Percentiles rank a stretch among this genome's conserved stretches.
Evolutionary conservation across 2,888 invertebrate species (phyloP).

Genomic region (Megaustenia siamemsis): DNA sequence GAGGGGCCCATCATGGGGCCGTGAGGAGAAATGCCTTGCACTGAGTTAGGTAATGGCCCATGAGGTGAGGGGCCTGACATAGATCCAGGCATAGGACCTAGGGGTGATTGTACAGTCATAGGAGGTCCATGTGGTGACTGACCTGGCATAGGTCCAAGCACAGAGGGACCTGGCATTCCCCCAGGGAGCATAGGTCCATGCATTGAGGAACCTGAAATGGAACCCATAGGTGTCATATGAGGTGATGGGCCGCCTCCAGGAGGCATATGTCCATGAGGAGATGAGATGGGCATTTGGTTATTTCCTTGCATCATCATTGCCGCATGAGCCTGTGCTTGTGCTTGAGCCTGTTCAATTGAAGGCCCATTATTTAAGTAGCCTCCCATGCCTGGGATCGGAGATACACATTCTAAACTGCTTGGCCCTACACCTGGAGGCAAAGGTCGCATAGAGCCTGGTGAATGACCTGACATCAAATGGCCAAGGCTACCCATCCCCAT

Average conservation of each 20-base stretch:
- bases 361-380: slow-evolving; percentile 44
- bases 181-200: slow-evolving; percentile 49
- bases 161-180: slow-evolving; percentile 1
- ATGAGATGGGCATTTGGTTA: slow-evolving; percentile 41
- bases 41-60: slow-evolving; percentile 56
- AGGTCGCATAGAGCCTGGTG: slow-evolving; percentile 52
- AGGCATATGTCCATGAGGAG: slow-evolving; percentile 45
- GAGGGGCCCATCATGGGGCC: slow-evolving; percentile 22
- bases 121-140: slow-evolving; percentile 46
- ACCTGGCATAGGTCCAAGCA: slow-evolving; percentile 62
- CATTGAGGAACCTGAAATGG: slow-evolving; percentile 53
- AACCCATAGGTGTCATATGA: slow-evolving; percentile 56
- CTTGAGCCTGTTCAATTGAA: slow-evolving; percentile 48
- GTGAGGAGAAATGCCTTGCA: slow-evolving; percentile 53
- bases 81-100: slow-evolving; percentile 64
- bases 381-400: slow-evolving; percentile 53
- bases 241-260: slow-evolving; percentile 39
- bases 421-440: slow-evolving; percentile 64
- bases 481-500: slow-evolving; percentile 58
- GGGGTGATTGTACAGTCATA: slow-evolving; percentile 48
- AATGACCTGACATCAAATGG: slow-evolving; percentile 59
- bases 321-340: slow-evolving; percentile 51
- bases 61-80: slow-evolving; percentile 54
- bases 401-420: slow-evolving; percentile 55
- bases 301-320: slow-evolving; percentile 59